Evolutionary conservation across 2,888 invertebrate species (phyloP), one percentile per base, ranked within the genome.

Genomic region (Sphinx pinastri): DNA sequence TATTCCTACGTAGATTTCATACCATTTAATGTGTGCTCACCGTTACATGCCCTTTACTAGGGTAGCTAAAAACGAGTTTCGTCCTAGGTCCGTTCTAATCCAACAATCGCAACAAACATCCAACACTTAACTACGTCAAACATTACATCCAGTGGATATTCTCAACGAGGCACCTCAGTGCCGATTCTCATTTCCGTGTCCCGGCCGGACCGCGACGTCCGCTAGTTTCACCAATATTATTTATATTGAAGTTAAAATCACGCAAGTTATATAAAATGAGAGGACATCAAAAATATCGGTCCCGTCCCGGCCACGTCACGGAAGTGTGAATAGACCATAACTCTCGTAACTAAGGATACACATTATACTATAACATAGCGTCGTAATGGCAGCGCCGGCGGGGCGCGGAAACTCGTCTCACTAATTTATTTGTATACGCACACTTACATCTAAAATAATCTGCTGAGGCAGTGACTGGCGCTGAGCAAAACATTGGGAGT

Each of bases 341-440:
- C 55, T 55, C 55, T 55, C 55, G 11, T 55, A 49, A 63, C 67
- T 58, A 31, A 57, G 10, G 0, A 38, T 47, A 49, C 51, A 49
- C 57, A 19, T 45, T 49, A 58, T 57, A 51, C 67, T 38, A 58
- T 57, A 69, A 67, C 70, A 58, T 57, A 58, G 70, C 58, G 58
- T 66, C 57, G 49, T 58, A 47, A 66, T 67, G 58, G 67, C 70
- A 51, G 70, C 63, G 63, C 49, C 49, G 45, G 47, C 1, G 66
- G 55, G 49, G 19, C 59, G 54, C 49, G 14, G 63, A 16, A 12
- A 57, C 57, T 49, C 19, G n/a, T 19, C 47, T 13, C 60, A 60
- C 49, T 63, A 12, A 63, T 63, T 63, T 49, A 63, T 63, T 49
- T 63, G 63, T 63, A 49, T 63, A 63, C 63, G 49, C 13, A 38